Conservation (phyloP, 2,113 vertebrate genomes). For the Malurus elegans region DNA sequence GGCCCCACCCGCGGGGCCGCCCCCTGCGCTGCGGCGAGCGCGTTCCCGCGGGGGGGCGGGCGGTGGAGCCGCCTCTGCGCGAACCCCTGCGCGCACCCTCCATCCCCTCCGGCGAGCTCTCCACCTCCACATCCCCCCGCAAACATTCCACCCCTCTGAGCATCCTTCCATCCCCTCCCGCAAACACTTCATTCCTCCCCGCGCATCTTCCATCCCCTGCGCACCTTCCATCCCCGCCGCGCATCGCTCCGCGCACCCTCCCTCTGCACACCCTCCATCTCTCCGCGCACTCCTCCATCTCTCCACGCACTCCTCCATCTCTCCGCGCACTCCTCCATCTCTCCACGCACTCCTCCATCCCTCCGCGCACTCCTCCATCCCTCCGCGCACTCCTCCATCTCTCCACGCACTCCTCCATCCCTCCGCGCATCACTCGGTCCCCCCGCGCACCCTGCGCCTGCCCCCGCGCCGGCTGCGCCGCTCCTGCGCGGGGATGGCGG, state of each 20-base stretch:
- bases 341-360: background rate
- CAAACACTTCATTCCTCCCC: background rate
- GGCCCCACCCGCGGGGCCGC: background rate
- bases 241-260: too few relatives aligned
- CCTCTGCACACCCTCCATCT: too few relatives aligned
- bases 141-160: background rate
- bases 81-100: background rate
- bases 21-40: background rate
- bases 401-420: background rate
- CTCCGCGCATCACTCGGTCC: background rate
- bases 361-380: fast-evolving
- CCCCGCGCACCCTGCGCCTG: background rate
- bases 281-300: background rate
- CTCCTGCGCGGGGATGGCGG: slow-evolving; percentile 68
- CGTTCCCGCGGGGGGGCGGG: background rate
- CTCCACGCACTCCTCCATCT: too few relatives aligned
- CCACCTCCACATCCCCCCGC: too few relatives aligned
- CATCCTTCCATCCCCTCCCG: background rate
- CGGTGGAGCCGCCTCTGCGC: background rate
- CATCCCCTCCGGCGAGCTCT: too few relatives aligned
- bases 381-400: background rate
- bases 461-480: background rate
- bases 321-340: too few relatives aligned
- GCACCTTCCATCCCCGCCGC: background rate
- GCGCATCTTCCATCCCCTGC: background rate